A percentile compares a stretch with the other conserved stretches of the same genome.
These are phyloP conservation scores for Neodontobutis hainanensis DNA, from an alignment of 2,113 vertebrate species.

Conservation along the genomic window DNA sequence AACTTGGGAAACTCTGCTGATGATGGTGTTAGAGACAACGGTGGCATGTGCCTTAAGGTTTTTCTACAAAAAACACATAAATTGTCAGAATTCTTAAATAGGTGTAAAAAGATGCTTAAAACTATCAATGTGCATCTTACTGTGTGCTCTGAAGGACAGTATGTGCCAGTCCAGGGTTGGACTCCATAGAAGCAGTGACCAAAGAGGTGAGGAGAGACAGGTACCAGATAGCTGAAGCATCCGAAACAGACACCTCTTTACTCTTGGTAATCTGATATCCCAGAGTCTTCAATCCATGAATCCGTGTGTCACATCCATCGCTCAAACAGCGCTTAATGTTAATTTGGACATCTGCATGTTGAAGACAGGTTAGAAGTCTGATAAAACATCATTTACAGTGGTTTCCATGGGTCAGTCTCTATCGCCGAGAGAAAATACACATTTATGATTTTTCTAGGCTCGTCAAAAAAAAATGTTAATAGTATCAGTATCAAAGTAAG, in stretches of 20 bases:
- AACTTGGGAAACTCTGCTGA: slow-evolving; percentile 94
- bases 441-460: no score
- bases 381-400: no score
- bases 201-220: slow-evolving; percentile 95
- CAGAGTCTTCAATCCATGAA: slow-evolving; percentile 91
- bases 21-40: slow-evolving; percentile 87
- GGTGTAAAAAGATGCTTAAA: neutral
- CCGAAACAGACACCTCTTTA: slow-evolving; percentile 90
- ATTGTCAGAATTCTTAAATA: neutral
- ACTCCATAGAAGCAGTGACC: slow-evolving; percentile 96
- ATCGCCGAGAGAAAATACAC: no score
- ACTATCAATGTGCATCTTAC: slow-evolving; percentile 77
- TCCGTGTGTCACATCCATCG: slow-evolving; percentile 95
- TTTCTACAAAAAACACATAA: slow-evolving; percentile 77
- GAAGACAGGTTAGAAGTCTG: neutral
- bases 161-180: slow-evolving; percentile 90
- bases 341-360: slow-evolving; percentile 90
- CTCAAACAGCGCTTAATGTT: slow-evolving; percentile 98
- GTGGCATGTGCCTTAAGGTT: slow-evolving; percentile 95
- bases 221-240: slow-evolving; percentile 98
- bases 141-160: slow-evolving; percentile 94
- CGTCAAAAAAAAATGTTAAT: no score
- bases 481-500: neutral
- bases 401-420: no score
- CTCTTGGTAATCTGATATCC: slow-evolving; percentile 93